Conservation (phyloP, 1,140 invertebrate species). For the Meloidogyne floridensis region DNA sequence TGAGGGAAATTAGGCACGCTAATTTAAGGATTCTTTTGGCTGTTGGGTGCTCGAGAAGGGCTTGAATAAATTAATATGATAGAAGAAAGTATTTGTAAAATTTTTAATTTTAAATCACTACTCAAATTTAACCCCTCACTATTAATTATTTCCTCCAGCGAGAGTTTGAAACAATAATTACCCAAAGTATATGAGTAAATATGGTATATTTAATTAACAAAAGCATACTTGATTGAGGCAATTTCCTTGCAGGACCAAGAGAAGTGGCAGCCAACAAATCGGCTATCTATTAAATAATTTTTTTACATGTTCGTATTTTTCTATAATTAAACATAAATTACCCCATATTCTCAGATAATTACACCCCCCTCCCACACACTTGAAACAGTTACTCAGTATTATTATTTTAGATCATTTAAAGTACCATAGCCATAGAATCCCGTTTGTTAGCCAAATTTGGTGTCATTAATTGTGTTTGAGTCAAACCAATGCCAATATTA, state of each 20-base stretch:
- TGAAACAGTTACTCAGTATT: too few relatives aligned
- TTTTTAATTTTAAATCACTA: too few relatives aligned
- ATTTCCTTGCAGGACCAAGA: slow-evolving; percentile 37
- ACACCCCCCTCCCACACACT: too few relatives aligned
- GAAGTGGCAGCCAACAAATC: slow-evolving; percentile 54
- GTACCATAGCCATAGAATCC: slow-evolving; percentile 45
- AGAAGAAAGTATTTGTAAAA: slow-evolving; percentile 19
- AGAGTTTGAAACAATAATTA: too few relatives aligned
- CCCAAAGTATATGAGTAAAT: too few relatives aligned
- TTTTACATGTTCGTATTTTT: neutral
- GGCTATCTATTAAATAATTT: slow-evolving; percentile 34
- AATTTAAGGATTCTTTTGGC: slow-evolving; percentile 48
- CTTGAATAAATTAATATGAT: slow-evolving; percentile 39
- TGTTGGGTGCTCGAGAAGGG: slow-evolving; percentile 49
- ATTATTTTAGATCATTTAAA: too few relatives aligned
- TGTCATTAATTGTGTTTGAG: slow-evolving; percentile 20
- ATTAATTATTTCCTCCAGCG: too few relatives aligned
- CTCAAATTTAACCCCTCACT: too few relatives aligned
- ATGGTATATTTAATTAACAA: slow-evolving; percentile 24
- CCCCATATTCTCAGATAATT: too few relatives aligned
- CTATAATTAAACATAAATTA: neutral
- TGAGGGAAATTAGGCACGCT: slow-evolving; percentile 59
- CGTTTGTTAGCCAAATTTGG: slow-evolving; percentile 38
- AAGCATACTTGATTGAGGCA: slow-evolving; percentile 39
- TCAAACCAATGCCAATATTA: slow-evolving; percentile 17